These are phyloP conservation scores for Virgularia gustaviana DNA, from an alignment of 92 coral and sea anemone genomes.

Conservation along the genomic window DNA sequence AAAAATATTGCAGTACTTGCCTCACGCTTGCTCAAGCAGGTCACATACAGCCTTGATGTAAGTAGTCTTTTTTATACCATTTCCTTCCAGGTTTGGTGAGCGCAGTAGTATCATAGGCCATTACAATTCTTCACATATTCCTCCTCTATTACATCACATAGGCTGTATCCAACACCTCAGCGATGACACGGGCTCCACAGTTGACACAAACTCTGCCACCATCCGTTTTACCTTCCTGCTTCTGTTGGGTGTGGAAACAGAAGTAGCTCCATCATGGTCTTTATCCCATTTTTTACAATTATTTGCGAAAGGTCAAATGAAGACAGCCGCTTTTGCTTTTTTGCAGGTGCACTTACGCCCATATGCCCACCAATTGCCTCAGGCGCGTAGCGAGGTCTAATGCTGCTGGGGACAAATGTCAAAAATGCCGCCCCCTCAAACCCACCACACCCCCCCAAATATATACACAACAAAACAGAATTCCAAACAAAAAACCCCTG, in stretches of 20 bases:
- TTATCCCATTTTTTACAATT: constrained; percentile 39
- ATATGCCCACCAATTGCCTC: too few relatives aligned
- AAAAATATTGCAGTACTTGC: constrained; percentile 44
- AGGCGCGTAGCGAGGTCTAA: too few relatives aligned
- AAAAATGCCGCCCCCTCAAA: too few relatives aligned
- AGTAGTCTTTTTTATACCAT: background rate
- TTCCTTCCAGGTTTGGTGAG: background rate
- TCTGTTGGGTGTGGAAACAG: constrained; percentile 38
- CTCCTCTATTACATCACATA: background rate
- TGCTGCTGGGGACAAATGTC: too few relatives aligned
- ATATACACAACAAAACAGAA: too few relatives aligned
- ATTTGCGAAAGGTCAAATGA: constrained; percentile 52
- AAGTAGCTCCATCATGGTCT: constrained; percentile 43
- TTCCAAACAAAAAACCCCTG: too few relatives aligned
- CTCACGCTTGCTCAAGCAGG: constrained; percentile 27
- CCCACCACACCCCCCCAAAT: too few relatives aligned
- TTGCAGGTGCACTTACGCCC: background rate
- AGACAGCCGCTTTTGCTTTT: constrained; percentile 38
- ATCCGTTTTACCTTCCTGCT: constrained; percentile 21
- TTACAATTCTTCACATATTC: constrained; percentile 25
- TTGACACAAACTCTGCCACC: constrained; percentile 59
- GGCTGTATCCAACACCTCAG: constrained; percentile 49
- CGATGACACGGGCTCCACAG: constrained; percentile 49
- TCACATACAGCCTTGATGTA: constrained; percentile 11
- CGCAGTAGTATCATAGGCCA: constrained; percentile 15